A percentile compares a stretch with the other conserved stretches of the same genome.
Conservation (phyloP, 2,888 invertebrate genomes). For the Acholoe squamosa region DNA sequence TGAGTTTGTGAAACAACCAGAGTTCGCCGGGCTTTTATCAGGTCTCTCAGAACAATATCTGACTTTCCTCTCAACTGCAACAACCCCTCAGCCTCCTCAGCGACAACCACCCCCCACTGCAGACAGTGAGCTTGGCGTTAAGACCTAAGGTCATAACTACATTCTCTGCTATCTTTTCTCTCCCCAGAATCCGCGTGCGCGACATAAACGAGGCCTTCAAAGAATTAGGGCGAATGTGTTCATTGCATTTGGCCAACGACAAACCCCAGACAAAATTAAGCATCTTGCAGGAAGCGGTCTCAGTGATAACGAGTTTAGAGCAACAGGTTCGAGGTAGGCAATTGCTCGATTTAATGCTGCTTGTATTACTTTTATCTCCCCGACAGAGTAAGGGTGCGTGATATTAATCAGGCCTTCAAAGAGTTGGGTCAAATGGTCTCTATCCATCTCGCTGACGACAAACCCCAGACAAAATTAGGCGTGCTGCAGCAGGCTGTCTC, state of each 20-base stretch:
- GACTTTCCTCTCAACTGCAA: background rate
- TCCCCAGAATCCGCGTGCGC: constrained; percentile 95
- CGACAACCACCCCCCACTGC: background rate
- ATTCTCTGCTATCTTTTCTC: constrained; percentile 58
- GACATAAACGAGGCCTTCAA: constrained; percentile 99
- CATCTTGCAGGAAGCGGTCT: constrained; percentile 98
- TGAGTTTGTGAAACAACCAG: constrained; percentile 14
- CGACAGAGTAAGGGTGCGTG: constrained; percentile 96
- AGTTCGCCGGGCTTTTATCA: constrained; percentile 24
- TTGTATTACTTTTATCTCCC: constrained; percentile 64
- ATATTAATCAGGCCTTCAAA: constrained; percentile 99
- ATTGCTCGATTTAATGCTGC: constrained; percentile 53
- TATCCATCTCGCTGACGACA: constrained; percentile 97
- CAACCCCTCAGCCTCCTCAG: background rate
- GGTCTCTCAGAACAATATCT: constrained; percentile 42
- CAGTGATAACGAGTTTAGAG: constrained; percentile 98
- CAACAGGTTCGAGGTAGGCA: constrained; percentile 96
- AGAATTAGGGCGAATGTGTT: constrained; percentile 98
- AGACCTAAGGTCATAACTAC: constrained; percentile 45
- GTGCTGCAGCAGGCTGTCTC: constrained; percentile 99
- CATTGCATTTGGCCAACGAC: constrained; percentile 97
- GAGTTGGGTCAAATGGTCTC: constrained; percentile 99
- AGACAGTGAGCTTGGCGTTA: constrained; percentile 44
- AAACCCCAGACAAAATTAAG: constrained; percentile 99
- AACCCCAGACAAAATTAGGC: constrained; percentile 98